Conservation (phyloP, 2,113 vertebrate genomes). For the Dunckerocampus dactyliophorus region DNA sequence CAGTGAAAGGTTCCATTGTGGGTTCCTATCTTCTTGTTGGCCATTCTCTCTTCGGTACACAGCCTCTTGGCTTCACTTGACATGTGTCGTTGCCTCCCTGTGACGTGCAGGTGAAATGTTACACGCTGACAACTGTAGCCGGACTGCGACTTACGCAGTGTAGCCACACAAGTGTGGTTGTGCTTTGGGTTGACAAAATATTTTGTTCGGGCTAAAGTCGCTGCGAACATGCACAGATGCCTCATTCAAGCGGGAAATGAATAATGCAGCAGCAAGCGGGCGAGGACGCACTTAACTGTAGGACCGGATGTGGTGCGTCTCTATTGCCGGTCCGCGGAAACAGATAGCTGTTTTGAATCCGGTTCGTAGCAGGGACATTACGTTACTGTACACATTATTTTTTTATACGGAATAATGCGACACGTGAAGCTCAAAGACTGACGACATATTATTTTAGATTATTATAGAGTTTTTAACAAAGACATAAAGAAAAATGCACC, state of each 20-base stretch:
- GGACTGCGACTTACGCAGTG: neutral
- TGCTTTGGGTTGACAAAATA: neutral
- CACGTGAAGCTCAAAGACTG: too few relatives aligned
- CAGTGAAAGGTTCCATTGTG: conserved; percentile 94
- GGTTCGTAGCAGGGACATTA: too few relatives aligned
- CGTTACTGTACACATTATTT: too few relatives aligned
- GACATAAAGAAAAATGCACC: too few relatives aligned
- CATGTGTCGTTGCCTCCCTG: conserved; percentile 32
- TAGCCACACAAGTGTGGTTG: neutral
- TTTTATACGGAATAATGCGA: too few relatives aligned
- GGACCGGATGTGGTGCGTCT: conserved; percentile 42
- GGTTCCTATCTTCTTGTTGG: conserved; percentile 79
- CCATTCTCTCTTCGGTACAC: conserved; percentile 57
- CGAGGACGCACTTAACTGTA: conserved; percentile 29
- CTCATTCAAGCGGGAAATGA: conserved; percentile 1
- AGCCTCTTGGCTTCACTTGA: conserved; percentile 57
- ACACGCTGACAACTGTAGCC: neutral
- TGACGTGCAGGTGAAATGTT: neutral
- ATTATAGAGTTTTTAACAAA: too few relatives aligned
- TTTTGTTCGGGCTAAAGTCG: neutral
- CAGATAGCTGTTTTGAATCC: conserved; percentile 3
- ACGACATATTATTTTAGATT: too few relatives aligned
- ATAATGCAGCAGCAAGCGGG: neutral
- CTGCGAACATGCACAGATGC: neutral
- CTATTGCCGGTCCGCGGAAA: neutral